Conservation (phyloP, 2,888 invertebrate genomes). For the Ligdia adustata region DNA sequence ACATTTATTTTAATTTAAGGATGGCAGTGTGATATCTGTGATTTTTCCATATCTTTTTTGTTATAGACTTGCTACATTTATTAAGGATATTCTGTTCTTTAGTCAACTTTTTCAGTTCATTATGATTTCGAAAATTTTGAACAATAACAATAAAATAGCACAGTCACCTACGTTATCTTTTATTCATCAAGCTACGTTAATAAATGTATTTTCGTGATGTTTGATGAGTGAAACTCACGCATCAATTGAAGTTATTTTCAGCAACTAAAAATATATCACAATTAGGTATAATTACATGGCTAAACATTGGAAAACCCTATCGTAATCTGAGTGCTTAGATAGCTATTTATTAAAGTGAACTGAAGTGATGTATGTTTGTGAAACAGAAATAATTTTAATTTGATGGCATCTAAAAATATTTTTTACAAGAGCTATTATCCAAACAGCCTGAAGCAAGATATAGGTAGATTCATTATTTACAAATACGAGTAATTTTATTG, state of each 20-base stretch:
- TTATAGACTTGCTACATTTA: too few species aligned
- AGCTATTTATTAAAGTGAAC: not conserved
- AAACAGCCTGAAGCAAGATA: too few species aligned
- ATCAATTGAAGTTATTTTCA: constrained; percentile 20
- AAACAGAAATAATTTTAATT: too few species aligned
- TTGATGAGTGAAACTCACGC: constrained; percentile 11
- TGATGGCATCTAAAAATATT: too few species aligned
- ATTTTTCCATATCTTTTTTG: too few species aligned
- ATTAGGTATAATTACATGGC: constrained; percentile 17
- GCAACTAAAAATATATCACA: constrained; percentile 13
- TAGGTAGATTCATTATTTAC: too few species aligned
- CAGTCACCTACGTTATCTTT: constrained; percentile 4
- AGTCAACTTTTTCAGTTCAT: too few species aligned
- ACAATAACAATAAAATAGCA: not conserved
- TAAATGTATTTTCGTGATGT: constrained; percentile 14
- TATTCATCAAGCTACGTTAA: constrained; percentile 3
- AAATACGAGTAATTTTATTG: too few species aligned
- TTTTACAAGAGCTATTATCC: too few species aligned
- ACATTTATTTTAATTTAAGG: too few species aligned
- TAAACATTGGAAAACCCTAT: constrained; percentile 1
- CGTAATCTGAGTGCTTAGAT: not conserved
- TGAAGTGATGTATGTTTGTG: constrained; percentile 2
- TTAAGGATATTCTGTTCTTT: too few species aligned
- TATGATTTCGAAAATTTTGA: not conserved
- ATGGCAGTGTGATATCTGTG: too few species aligned